Evolutionary conservation across 2,888 invertebrate species (phyloP).

Genomic region (Rhagonycha fulva): DNA sequence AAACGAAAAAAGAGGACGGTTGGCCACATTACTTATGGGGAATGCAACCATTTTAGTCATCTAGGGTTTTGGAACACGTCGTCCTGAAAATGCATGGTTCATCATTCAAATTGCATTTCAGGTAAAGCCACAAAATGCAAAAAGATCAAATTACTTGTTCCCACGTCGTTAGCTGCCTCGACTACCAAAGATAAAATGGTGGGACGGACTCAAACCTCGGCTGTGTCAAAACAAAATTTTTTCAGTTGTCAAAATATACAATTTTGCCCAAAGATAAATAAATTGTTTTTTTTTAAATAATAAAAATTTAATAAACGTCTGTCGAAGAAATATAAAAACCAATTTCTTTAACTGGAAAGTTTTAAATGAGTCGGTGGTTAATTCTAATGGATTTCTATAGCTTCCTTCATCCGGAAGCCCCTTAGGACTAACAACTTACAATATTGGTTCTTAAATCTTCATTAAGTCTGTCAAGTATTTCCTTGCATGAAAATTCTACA

Average conservation of each 20-base stretch:
- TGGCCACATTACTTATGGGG: too few species aligned
- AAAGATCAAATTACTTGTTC: too few species aligned
- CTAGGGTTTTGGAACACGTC: too few species aligned
- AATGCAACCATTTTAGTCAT: too few species aligned
- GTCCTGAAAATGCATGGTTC: too few species aligned
- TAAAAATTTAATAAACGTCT: background rate
- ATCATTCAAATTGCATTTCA: too few species aligned
- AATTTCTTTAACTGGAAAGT: background rate
- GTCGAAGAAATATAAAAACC: background rate
- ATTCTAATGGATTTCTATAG: conserved; percentile 1
- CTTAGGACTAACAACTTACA: background rate
- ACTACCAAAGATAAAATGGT: too few species aligned
- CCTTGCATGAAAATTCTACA: background rate
- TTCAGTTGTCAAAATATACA: background rate
- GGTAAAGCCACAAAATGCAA: too few species aligned
- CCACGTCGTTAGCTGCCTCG: too few species aligned
- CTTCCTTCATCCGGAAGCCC: background rate
- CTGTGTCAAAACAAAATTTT: too few species aligned
- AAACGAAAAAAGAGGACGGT: too few species aligned
- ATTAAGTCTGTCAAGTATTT: conserved; percentile 6
- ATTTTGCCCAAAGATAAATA: background rate
- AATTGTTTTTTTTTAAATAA: background rate
- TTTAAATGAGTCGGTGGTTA: background rate
- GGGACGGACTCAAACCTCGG: too few species aligned
- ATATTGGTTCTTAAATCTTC: conserved; percentile 9